phyloP scores from a whole-genome alignment of 2,113 vertebrate genomes.

The Rhinoptilus africanus region DNA sequence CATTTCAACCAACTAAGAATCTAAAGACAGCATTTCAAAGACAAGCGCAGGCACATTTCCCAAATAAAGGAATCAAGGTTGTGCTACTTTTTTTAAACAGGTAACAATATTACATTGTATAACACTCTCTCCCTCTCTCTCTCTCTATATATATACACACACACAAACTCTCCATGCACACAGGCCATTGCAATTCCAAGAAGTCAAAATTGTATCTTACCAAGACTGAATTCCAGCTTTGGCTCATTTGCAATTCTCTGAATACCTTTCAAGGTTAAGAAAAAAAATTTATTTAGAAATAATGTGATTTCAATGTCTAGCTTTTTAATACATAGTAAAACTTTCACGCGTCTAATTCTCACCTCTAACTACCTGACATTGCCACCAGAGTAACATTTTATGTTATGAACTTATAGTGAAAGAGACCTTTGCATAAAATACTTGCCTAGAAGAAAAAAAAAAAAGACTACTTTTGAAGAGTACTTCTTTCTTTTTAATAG shows the following conservation, averaged over 20 bases:
- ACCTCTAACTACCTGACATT: neutral
- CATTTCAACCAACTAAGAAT: neutral
- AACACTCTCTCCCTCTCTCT: neutral
- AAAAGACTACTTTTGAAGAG: neutral
- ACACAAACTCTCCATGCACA: neutral
- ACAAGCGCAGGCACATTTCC: neutral
- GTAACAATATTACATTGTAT: neutral
- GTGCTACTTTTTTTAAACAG: neutral
- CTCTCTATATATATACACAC: neutral
- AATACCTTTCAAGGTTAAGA: conserved; percentile 68
- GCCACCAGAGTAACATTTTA: neutral
- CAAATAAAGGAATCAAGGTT: neutral
- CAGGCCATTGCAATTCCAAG: neutral
- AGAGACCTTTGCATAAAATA: neutral
- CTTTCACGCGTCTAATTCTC: neutral
- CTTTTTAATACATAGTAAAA: neutral
- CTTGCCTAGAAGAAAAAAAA: neutral
- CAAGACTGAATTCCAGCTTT: conserved; percentile 81
- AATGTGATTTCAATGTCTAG: neutral
- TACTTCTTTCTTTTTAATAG: neutral
- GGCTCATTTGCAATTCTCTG: conserved; percentile 74
- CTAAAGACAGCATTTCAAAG: neutral
- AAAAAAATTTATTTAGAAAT: neutral
- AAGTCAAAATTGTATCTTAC: conserved; percentile 67
- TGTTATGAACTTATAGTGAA: neutral